Conservation (phyloP, 2,888 invertebrate genomes). For the Elmis aenea region DNA sequence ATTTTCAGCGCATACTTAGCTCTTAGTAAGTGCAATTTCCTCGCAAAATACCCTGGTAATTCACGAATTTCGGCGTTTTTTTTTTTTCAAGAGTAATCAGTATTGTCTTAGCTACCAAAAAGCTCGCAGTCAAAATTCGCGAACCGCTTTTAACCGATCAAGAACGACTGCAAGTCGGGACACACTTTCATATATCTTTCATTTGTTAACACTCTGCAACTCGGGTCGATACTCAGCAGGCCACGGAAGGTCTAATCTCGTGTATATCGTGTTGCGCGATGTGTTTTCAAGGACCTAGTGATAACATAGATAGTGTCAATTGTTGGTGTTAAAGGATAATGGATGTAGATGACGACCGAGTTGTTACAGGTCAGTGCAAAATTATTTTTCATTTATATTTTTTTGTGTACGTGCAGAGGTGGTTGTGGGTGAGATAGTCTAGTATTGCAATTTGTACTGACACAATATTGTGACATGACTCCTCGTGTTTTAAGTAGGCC, state of each 20-base stretch:
- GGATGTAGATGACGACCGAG: constrained; percentile 22
- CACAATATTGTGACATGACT: no score
- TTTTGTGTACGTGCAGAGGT: no score
- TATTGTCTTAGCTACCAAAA: constrained; percentile 11
- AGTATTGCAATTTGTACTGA: no score
- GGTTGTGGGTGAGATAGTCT: no score
- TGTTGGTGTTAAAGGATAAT: constrained; percentile 17
- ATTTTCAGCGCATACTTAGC: no score
- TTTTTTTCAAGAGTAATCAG: no score
- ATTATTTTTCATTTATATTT: constrained; percentile 10
- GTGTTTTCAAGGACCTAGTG: constrained; percentile 17
- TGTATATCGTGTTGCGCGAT: constrained; percentile 13
- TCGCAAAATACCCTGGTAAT: no score
- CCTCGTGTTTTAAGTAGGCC: no score
- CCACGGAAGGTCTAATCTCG: constrained; percentile 17
- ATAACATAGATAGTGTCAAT: constrained; percentile 15
- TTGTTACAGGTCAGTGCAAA: constrained; percentile 17
- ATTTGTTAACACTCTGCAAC: constrained; percentile 23
- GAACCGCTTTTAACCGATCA: constrained; percentile 6
- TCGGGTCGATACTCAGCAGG: constrained; percentile 19
- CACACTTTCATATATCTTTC: constrained; percentile 24
- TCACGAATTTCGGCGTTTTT: no score
- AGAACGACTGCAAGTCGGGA: constrained; percentile 10
- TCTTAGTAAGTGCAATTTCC: no score
- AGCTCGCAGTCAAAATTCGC: constrained; percentile 11